Evolutionary conservation across 2,113 vertebrate species (phyloP), one percentile per base, ranked within the genome.

Genomic region (Tragelaphus strepsiceros): DNA sequence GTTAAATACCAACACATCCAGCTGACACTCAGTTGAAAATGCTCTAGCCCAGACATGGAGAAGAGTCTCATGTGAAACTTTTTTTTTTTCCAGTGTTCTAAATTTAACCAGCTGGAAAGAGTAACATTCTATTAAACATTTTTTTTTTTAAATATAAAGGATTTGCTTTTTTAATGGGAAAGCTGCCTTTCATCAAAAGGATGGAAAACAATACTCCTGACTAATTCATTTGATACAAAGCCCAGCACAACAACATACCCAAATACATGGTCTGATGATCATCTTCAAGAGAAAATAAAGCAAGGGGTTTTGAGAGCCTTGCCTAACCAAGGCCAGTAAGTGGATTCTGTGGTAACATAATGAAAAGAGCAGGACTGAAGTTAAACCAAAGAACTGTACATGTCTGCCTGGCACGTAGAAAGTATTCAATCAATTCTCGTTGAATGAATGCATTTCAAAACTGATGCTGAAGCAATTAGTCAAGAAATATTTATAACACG

Each of bases 41-140:
- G 19, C 77, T 59, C 26, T 22, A 53, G 74, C 30, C 71, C 17
- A 46, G 54, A 67, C 74, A 54, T 58, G 51, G 90, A 96, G 91
- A 95, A 94, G n/a, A 80, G 49, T 43, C 56, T 87, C 30, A 35
- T 16, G 8, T 83, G 35, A 88, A 94, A 80, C 35, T 21, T 49
- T 30, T 49, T 90, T 49, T 90, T 56, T 67, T 5, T 28, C 10
- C 16, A 32, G 62, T 51, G 59, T 93, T 95, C 93, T 91, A 91
- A 96, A 96, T 97, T 94, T 96, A 93, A 94, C 82, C 78, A 80
- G 49, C 83, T 97, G 91, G 88, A 93, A 86, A 96, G 35, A 91
- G 49, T 56, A 54, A 17, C 49, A 85, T 93, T 94, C 89, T 93
- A 89, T 59, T 49, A 90, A 62, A 59, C 2, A 2, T 30, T 74